Evolutionary conservation across 2,113 vertebrate species (phyloP).

Genomic region (Aplodontia rufa): DNA sequence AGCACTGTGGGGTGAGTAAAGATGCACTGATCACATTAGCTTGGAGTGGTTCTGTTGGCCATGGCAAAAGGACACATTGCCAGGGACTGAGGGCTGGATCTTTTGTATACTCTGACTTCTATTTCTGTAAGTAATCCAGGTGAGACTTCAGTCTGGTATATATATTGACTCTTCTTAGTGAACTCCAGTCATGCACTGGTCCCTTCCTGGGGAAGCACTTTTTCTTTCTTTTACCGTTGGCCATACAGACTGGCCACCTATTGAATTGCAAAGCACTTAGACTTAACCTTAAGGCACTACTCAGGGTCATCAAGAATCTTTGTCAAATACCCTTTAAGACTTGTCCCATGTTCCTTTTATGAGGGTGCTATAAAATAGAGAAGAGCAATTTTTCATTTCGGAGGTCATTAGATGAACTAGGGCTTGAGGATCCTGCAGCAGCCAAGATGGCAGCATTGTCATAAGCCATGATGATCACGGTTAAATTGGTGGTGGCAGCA

Average conservation of each 20-base stretch:
- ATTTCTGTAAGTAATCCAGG: background rate
- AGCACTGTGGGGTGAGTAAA: background rate
- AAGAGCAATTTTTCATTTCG: background rate
- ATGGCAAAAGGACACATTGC: no score
- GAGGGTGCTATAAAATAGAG: background rate
- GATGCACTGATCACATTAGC: accelerated
- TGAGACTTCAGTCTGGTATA: no score
- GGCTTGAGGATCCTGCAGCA: background rate
- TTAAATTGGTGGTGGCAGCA: background rate
- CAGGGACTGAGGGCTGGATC: background rate
- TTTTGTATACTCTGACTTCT: background rate
- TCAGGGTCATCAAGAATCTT: background rate
- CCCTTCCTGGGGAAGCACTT: background rate
- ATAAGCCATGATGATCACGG: background rate
- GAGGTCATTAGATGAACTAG: background rate
- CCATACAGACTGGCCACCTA: background rate
- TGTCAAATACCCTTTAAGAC: background rate
- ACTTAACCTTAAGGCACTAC: background rate
- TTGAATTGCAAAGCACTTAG: background rate
- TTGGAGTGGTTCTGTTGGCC: background rate
- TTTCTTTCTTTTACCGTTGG: background rate
- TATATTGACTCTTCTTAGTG: background rate
- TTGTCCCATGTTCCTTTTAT: background rate
- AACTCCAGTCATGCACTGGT: background rate
- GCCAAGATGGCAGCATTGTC: background rate